These are phyloP conservation scores for Lacanobia oleracea DNA, from an alignment of 2,888 invertebrate species.

Conservation along the genomic window DNA sequence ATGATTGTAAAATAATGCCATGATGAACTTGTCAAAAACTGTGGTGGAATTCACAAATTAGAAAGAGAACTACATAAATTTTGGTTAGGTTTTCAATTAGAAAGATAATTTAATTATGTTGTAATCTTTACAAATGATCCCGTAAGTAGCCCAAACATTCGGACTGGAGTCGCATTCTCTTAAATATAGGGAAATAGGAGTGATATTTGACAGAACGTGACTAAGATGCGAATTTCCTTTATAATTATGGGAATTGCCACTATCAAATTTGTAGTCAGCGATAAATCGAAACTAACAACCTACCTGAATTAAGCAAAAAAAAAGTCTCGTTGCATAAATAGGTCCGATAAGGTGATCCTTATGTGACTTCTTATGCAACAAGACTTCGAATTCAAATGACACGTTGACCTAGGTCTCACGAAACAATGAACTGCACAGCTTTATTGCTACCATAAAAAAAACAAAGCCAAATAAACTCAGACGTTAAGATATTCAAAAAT, in stretches of 20 bases:
- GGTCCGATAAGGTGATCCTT: no score
- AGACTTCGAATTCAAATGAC: background rate
- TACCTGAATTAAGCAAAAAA: no score
- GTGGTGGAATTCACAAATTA: background rate
- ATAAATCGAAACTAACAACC: no score
- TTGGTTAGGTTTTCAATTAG: background rate
- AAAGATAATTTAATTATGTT: background rate
- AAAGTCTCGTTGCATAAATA: no score
- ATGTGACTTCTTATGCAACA: no score
- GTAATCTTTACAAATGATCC: background rate
- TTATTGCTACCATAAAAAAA: conserved; percentile 17
- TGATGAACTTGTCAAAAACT: background rate
- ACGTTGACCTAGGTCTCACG: conserved; percentile 3
- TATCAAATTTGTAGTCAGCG: no score
- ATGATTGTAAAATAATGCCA: no score
- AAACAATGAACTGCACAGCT: conserved; percentile 23
- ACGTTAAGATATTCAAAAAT: conserved; percentile 19
- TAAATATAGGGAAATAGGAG: no score
- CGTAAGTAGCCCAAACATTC: background rate
- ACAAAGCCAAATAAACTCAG: background rate
- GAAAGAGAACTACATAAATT: background rate
- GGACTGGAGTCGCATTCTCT: no score
- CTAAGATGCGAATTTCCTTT: no score
- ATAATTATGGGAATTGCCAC: no score
- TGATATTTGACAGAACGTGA: no score